Conservation (phyloP, 2,113 vertebrate species). For the Condylura cristata region DNA sequence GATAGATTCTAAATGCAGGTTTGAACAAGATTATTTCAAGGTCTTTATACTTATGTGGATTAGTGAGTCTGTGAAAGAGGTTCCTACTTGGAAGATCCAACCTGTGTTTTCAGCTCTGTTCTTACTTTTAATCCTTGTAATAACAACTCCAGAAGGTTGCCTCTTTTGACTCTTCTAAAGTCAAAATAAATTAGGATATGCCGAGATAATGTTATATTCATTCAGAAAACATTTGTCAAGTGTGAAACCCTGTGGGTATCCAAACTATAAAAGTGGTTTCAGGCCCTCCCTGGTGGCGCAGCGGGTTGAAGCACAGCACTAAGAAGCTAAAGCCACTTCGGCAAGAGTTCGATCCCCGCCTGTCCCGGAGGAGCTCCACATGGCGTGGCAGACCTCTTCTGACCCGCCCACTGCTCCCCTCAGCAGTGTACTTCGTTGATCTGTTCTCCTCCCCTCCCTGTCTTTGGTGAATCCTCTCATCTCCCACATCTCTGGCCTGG, state of each 20-base stretch:
- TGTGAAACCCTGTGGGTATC: background rate
- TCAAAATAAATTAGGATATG: background rate
- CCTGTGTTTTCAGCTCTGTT: background rate
- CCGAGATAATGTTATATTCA: background rate
- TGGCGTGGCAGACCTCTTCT: too few species aligned
- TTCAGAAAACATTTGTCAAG: background rate
- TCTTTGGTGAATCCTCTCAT: too few species aligned
- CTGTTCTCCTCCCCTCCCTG: too few species aligned
- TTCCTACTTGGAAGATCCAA: background rate
- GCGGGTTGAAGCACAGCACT: too few species aligned
- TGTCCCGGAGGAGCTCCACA: too few species aligned
- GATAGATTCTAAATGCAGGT: background rate
- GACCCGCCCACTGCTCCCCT: too few species aligned
- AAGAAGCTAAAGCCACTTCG: too few species aligned
- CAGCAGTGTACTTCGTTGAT: too few species aligned
- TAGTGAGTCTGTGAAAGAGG: background rate
- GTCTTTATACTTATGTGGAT: background rate
- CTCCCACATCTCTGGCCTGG: too few species aligned
- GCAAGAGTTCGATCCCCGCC: too few species aligned
- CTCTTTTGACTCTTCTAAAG: background rate
- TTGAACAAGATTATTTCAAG: conserved; percentile 36
- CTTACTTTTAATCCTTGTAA: background rate
- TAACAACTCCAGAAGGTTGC: background rate
- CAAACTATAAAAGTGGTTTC: background rate
- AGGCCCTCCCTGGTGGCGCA: too few species aligned